Evolutionary conservation across 2,888 invertebrate species (phyloP).

Genomic region (Orchesella flavescens): DNA sequence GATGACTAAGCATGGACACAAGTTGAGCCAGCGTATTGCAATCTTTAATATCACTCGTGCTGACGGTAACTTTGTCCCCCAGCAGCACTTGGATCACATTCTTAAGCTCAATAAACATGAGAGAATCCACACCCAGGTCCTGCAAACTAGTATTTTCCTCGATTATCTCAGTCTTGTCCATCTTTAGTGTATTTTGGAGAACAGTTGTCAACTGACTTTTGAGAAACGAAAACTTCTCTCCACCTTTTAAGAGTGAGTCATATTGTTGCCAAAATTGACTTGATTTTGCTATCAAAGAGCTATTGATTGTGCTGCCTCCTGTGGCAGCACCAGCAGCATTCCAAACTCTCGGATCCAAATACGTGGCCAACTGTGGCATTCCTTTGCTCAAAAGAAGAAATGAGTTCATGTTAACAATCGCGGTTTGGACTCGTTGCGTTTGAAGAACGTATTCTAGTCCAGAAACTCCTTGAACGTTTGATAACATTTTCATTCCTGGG

Average conservation of each 20-base stretch:
- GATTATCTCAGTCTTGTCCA: not conserved
- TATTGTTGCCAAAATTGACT: not conserved
- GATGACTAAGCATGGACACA: not conserved
- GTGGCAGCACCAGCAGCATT: not conserved
- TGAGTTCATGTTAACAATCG: not conserved
- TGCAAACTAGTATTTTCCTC: not conserved
- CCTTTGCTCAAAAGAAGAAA: not conserved
- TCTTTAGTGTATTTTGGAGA: not conserved
- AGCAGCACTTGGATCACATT: not conserved
- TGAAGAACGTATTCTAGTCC: not conserved
- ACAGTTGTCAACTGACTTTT: not conserved
- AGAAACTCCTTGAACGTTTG: not conserved
- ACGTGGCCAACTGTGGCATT: not conserved
- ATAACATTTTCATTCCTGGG: not conserved
- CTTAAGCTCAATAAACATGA: constrained; percentile 1
- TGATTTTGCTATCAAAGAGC: too few relatives aligned
- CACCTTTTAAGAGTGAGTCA: not conserved
- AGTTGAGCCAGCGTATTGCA: not conserved
- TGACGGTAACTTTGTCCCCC: not conserved
- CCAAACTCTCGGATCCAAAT: not conserved
- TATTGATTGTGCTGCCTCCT: not conserved
- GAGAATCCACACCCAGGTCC: constrained; percentile 1
- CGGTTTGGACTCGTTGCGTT: too few relatives aligned
- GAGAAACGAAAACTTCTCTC: not conserved
- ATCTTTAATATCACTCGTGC: not conserved